These are phyloP conservation scores for Tipula unca DNA, from an alignment of 2,888 invertebrate species.

Conservation along the genomic window DNA sequence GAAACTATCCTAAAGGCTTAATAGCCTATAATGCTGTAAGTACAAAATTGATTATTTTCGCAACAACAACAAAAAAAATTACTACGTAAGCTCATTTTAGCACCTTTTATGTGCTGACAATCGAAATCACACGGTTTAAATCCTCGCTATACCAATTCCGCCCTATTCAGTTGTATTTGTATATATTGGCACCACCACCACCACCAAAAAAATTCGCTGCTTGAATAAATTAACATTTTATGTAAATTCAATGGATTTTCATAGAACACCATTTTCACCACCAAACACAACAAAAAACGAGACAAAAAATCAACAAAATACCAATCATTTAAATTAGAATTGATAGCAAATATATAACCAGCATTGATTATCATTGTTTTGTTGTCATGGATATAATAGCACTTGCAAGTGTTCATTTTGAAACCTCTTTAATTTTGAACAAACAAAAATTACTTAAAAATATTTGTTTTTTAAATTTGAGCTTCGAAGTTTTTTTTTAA, in stretches of 20 bases:
- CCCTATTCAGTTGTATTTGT: not conserved
- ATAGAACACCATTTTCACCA: not conserved
- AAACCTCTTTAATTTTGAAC: not conserved
- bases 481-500: too few species aligned
- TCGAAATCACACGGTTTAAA: not conserved
- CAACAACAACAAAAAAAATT: conserved; percentile 8
- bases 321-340: not conserved
- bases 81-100: not conserved
- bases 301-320: not conserved
- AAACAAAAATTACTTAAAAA: not conserved
- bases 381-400: conserved; percentile 16
- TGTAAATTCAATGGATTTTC: not conserved
- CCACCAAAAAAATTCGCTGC: not conserved
- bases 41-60: conserved; percentile 17
- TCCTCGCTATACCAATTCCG: not conserved
- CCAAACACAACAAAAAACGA: not conserved
- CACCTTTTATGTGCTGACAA: not conserved
- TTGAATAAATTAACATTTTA: not conserved
- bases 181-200: not conserved
- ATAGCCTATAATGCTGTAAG: conserved; percentile 62
- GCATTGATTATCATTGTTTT: conserved; percentile 17
- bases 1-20: conserved; percentile 63
- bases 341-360: not conserved
- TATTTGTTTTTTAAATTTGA: not conserved
- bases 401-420: conserved; percentile 14